These are phyloP conservation scores for Allygus modestus DNA, from an alignment of 2,888 invertebrate genomes.

Conservation along the genomic window DNA sequence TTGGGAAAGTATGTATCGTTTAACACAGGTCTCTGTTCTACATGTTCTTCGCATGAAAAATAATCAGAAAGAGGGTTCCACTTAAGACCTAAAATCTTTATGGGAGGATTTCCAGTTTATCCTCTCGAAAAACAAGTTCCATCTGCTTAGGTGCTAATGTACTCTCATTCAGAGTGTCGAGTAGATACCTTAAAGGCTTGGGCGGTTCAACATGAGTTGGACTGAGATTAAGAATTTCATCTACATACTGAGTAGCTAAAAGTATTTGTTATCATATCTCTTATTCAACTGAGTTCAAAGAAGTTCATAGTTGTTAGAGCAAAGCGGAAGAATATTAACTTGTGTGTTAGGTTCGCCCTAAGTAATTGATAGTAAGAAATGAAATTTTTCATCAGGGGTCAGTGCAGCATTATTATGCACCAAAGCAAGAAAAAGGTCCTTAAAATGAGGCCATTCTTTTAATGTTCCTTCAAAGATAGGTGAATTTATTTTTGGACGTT, in stretches of 20 bases:
- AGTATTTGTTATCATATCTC: slow-evolving; percentile 26
- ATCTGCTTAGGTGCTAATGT: not conserved
- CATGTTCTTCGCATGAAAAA: slow-evolving; percentile 47
- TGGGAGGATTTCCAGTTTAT: slow-evolving; percentile 19
- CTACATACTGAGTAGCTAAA: not conserved
- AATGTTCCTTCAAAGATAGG: slow-evolving; percentile 9
- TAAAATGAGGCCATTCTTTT: slow-evolving; percentile 1
- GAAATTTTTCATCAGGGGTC: slow-evolving; percentile 16
- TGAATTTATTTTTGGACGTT: slow-evolving; percentile 15
- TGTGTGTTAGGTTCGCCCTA: slow-evolving; percentile 6
- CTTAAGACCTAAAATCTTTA: slow-evolving; percentile 60
- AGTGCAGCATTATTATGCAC: not conserved
- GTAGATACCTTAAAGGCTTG: slow-evolving; percentile 21
- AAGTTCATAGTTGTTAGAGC: not conserved
- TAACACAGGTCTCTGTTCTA: slow-evolving; percentile 56
- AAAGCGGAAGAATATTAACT: slow-evolving; percentile 8
- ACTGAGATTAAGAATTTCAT: slow-evolving; percentile 1
- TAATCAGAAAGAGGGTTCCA: slow-evolving; percentile 59
- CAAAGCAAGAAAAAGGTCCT: slow-evolving; percentile 10
- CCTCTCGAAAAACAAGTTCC: slow-evolving; percentile 4
- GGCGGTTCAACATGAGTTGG: not conserved
- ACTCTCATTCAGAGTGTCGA: not conserved
- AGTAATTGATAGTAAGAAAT: slow-evolving; percentile 8
- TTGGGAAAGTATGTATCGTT: slow-evolving; percentile 68
- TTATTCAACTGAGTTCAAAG: slow-evolving; percentile 21